phyloP scores from a whole-genome alignment of 2,113 vertebrate species.

The Pygoscelis antarcticus region DNA sequence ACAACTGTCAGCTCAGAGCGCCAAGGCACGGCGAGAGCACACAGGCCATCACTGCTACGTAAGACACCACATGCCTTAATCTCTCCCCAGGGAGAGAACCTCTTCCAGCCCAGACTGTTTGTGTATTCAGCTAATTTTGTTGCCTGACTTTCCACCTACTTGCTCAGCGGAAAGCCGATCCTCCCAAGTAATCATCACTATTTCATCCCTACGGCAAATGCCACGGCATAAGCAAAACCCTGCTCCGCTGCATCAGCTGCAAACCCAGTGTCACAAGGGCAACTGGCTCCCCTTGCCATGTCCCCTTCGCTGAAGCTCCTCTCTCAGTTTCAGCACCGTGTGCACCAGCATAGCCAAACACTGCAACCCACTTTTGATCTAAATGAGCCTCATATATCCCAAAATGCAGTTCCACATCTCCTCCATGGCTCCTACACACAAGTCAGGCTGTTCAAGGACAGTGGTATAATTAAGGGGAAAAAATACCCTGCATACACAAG shows the following conservation, averaged over 20 bases:
- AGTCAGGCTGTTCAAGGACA: not conserved
- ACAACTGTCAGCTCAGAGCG: constrained; percentile 13
- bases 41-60: not conserved
- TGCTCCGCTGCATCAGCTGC: constrained; percentile 21
- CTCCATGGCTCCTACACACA: not conserved
- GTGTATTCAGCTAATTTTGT: constrained; percentile 66
- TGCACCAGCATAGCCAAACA: not conserved
- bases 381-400: not conserved
- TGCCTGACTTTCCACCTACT: constrained; percentile 66
- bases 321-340: not conserved
- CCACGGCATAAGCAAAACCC: not conserved
- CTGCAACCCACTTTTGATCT: not conserved
- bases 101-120: constrained; percentile 55
- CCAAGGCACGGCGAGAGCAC: not conserved
- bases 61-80: constrained; percentile 42
- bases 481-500: constrained; percentile 5
- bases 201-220: not conserved
- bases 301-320: not conserved
- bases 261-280: constrained; percentile 18
- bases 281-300: not conserved
- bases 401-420: not conserved
- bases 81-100: not conserved
- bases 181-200: constrained; percentile 59
- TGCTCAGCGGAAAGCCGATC: constrained; percentile 49
- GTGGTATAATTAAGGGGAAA: not conserved